Evolutionary conservation across 2,888 invertebrate species (phyloP).

Genomic region (Cephus rjabovi): DNA sequence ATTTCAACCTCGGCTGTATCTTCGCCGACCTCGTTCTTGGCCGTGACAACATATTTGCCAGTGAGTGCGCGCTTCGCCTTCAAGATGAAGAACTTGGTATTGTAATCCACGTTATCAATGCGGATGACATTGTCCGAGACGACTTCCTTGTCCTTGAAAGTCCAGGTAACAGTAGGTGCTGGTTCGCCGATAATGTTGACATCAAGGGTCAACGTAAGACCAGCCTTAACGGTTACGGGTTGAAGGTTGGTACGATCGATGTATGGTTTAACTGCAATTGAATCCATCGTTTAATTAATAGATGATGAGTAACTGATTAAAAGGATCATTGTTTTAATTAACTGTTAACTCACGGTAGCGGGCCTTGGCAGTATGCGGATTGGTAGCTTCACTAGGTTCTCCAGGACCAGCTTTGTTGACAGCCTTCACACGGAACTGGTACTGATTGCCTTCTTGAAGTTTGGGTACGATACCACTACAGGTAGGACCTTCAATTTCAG

Average conservation of each 20-base stretch:
- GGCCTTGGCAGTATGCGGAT: constrained; percentile 91
- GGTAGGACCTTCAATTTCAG: constrained; percentile 84
- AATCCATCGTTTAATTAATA: constrained; percentile 2
- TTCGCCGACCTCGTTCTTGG: constrained; percentile 93
- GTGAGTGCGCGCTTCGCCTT: constrained; percentile 84
- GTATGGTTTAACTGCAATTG: constrained; percentile 85
- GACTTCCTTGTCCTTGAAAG: constrained; percentile 78
- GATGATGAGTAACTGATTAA: constrained; percentile 6
- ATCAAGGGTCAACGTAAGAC: constrained; percentile 87
- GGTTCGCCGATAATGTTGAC: constrained; percentile 94
- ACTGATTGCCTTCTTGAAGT: constrained; percentile 93
- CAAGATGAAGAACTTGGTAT: constrained; percentile 89
- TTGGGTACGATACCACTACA: constrained; percentile 90
- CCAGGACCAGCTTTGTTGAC: constrained; percentile 95
- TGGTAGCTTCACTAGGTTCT: constrained; percentile 91
- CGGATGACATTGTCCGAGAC: constrained; percentile 74
- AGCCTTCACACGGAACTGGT: constrained; percentile 94
- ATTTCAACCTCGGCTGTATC: constrained; percentile 93
- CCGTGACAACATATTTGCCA: constrained; percentile 90
- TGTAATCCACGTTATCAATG: constrained; percentile 88
- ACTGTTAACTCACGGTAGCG: constrained; percentile 78
- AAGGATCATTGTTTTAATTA: background rate
- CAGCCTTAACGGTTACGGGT: constrained; percentile 86
- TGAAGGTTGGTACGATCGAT: constrained; percentile 93
- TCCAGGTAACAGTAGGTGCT: constrained; percentile 92